These are phyloP conservation scores for Acanthosepion lycidas DNA, from an alignment of 2,888 invertebrate species.

Conservation along the genomic window DNA sequence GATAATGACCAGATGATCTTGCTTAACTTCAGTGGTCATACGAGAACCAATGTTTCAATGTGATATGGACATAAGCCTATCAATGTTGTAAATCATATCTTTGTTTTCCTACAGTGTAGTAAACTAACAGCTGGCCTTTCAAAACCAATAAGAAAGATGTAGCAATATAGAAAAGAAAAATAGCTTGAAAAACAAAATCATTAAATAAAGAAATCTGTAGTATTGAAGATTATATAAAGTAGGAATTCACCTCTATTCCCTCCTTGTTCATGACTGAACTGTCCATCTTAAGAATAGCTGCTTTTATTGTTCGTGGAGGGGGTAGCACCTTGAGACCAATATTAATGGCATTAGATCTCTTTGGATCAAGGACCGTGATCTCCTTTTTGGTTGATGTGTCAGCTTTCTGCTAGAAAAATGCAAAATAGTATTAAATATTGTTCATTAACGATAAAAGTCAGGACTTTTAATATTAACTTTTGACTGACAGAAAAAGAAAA, in stretches of 20 bases:
- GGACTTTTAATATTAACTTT: background rate
- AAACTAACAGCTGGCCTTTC: no score
- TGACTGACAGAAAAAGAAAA: background rate
- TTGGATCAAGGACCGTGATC: constrained; percentile 94
- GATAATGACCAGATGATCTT: no score
- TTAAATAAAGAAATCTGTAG: background rate
- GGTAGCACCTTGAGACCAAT: constrained; percentile 99
- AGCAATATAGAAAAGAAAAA: no score
- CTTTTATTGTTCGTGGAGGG: constrained; percentile 96
- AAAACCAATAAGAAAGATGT: no score
- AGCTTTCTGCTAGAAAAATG: constrained; percentile 59
- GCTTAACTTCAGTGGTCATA: no score
- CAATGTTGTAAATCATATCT: no score
- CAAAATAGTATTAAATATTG: background rate
- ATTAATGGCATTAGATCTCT: constrained; percentile 98
- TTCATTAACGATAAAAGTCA: background rate
- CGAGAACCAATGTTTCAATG: no score
- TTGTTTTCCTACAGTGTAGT: no score
- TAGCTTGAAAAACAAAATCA: no score
- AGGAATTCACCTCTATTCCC: constrained; percentile 85
- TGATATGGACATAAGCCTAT: no score
- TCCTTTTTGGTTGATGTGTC: constrained; percentile 81
- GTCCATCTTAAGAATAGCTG: constrained; percentile 98
- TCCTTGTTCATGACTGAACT: constrained; percentile 97
- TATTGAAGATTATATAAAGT: background rate